phyloP scores from a whole-genome alignment of 2,113 vertebrate genomes.

The Recurvirostra avosetta region DNA sequence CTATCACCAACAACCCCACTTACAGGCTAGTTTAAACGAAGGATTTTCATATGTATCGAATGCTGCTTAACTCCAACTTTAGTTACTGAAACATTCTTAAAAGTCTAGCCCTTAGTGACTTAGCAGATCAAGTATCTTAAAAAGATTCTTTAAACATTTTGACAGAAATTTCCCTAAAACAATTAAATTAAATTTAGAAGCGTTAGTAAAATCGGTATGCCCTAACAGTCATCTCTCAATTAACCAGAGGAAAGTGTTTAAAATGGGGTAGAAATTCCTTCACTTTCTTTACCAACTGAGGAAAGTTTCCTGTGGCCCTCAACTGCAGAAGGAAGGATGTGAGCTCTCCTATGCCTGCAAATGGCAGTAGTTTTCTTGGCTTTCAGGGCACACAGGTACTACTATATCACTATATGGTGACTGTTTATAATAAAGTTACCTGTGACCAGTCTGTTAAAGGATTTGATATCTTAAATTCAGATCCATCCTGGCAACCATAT shows the following conservation, averaged over 20 bases:
- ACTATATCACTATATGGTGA: background rate
- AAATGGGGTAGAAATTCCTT: background rate
- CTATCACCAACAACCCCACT: background rate
- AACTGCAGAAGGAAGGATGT: background rate
- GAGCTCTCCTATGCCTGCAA: background rate
- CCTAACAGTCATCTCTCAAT: background rate
- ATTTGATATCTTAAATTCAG: background rate
- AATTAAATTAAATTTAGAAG: background rate
- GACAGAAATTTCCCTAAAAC: background rate
- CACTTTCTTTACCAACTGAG: background rate
- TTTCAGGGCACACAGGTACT: background rate
- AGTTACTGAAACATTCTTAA: background rate
- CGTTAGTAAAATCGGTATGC: fast-evolving
- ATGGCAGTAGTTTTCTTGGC: background rate
- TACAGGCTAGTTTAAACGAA: background rate
- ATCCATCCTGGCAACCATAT: background rate
- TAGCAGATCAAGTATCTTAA: background rate
- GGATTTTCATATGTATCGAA: background rate
- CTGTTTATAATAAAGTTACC: background rate
- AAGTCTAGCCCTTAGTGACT: background rate
- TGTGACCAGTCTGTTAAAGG: background rate
- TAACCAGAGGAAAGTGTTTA: background rate
- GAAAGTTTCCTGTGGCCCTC: background rate
- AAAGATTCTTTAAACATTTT: background rate
- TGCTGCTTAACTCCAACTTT: background rate